phyloP scores from a whole-genome alignment of 2,797 vertebrate species.

The Rhinatrema bivittatum region DNA sequence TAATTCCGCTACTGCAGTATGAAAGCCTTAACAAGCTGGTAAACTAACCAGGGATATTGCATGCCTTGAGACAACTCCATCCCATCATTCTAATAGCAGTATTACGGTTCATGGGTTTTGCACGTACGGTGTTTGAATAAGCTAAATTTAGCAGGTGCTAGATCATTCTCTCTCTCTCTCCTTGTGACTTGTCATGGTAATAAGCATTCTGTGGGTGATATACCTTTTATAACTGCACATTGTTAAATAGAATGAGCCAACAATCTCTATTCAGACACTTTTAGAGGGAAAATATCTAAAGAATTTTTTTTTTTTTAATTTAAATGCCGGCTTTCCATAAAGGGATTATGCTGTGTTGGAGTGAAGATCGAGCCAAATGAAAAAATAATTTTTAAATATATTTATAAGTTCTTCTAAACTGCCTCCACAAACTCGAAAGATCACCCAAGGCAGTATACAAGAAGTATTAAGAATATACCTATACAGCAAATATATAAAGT shows the following conservation, averaged over 20 bases:
- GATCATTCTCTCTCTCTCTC: constrained; percentile 31
- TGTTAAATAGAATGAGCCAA: constrained; percentile 21
- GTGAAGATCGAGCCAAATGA: no score
- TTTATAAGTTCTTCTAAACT: no score
- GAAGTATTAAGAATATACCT: no score
- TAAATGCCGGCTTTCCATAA: constrained; percentile 23
- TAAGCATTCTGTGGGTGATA: constrained; percentile 33
- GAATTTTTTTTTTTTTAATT: no score
- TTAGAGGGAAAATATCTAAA: constrained; percentile 17
- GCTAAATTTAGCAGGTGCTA: constrained; percentile 30
- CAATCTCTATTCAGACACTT: constrained; percentile 20
- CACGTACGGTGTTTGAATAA: constrained; percentile 26
- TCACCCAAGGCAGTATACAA: no score
- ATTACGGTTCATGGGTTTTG: constrained; percentile 23
- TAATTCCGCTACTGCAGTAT: constrained; percentile 49
- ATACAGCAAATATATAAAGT: no score
- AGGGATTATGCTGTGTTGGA: no score
- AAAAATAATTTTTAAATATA: no score
- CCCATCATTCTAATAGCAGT: constrained; percentile 24
- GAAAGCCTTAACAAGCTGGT: constrained; percentile 54
- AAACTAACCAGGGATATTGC: constrained; percentile 25
- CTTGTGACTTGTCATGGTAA: constrained; percentile 35
- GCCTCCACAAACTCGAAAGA: no score
- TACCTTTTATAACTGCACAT: constrained; percentile 27
- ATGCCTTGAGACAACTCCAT: constrained; percentile 30